phyloP scores from a whole-genome alignment of 2,113 vertebrate species.

The Hydrolagus affinis region DNA sequence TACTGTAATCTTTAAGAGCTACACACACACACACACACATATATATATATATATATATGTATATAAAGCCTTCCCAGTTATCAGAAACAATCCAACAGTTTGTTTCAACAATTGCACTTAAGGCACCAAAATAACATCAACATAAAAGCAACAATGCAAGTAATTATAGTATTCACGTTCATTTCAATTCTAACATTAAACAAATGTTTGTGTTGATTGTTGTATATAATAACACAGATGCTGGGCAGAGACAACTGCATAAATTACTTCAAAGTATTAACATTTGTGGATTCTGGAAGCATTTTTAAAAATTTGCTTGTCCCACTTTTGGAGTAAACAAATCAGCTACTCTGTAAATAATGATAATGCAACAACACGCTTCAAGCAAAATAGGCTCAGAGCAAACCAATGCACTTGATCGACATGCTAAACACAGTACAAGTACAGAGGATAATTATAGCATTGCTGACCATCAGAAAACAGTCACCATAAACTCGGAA shows the following conservation, averaged over 20 bases:
- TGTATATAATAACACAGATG: neutral
- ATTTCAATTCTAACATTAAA: neutral
- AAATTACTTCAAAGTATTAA: neutral
- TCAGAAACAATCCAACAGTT: neutral
- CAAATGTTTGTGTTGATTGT: neutral
- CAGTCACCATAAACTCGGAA: too few species aligned
- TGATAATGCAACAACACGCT: neutral
- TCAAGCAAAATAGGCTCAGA: neutral
- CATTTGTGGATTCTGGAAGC: neutral
- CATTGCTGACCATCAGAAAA: neutral
- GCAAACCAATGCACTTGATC: neutral
- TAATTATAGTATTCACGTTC: neutral
- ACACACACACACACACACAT: too few species aligned
- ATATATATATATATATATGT: too few species aligned
- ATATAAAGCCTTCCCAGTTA: too few species aligned
- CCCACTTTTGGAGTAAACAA: neutral
- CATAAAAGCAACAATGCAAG: neutral
- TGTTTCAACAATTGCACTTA: neutral
- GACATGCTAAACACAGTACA: neutral
- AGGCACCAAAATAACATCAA: neutral
- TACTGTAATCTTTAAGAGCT: neutral
- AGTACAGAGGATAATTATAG: neutral
- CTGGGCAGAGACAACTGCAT: neutral
- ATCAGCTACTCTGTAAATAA: neutral
- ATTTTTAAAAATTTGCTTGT: neutral